Evolutionary conservation across 2,888 invertebrate genomes (phyloP), one percentile per base, ranked within the genome.

Genomic region (Dasypogon diadema): DNA sequence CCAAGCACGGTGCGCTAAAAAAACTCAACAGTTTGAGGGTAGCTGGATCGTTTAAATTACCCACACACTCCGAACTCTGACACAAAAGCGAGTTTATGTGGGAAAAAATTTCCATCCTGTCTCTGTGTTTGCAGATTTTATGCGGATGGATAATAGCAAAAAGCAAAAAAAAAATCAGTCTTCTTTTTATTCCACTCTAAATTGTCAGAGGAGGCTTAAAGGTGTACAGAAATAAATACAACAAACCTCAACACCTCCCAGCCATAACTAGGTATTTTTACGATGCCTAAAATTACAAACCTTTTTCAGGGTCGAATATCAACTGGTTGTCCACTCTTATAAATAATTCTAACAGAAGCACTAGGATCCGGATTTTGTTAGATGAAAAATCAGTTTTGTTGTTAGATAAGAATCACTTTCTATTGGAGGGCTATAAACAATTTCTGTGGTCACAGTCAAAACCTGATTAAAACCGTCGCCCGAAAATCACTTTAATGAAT

Each of bases 11-110:
- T 37, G 42, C 37, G 37, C 21, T 60, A 18, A 21, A 37, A 16
- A 10, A 37, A 21, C 1, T 16, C 6, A 16, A 60, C 60, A 60
- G 37, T 60, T 60, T 60, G 60, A 60, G 60, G 18, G 26, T 12
- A 5, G 14, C 60, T 60, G 2, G 6, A 14, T 30, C 30, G 16
- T 3, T 12, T 30, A 58, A 30, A 22, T 58, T 34, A 34, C 30
- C 3, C 26, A 30, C 58, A 58, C 58, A 58, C 26, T 8, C 0
- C 26, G 22, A 10, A n/a, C 30, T 8, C 30, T 3, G 1, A 12
- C 42, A 42, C 12, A 58, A 58, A 14, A 34, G 30, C 58, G 14
- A 58, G 14, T n/a, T 21, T 4, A 0, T 34, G 16, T 34, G 26
- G 34, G 34, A 34, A 58, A 60, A 58, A 60, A 34, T 37, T 18